Conservation (phyloP, 2,113 vertebrate genomes). For the Actenoides hombroni region DNA sequence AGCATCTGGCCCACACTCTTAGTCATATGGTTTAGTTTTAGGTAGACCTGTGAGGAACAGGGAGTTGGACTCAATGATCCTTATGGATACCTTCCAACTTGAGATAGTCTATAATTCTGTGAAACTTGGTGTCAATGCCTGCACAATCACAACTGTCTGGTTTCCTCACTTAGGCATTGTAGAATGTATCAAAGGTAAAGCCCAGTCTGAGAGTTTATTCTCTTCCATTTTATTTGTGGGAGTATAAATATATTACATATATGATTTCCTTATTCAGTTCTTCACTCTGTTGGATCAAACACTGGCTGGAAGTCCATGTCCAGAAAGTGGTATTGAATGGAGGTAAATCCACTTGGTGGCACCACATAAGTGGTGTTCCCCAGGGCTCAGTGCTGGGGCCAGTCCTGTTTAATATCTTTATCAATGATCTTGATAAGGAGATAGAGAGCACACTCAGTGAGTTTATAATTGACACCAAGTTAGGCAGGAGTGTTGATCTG, state of each 20-base stretch:
- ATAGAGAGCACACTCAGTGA: too few relatives aligned
- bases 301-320: too few relatives aligned
- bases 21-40: not conserved
- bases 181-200: not conserved
- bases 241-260: not conserved
- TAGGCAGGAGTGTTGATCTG: too few relatives aligned
- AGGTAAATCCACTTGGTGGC: too few relatives aligned
- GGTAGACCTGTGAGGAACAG: not conserved
- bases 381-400: too few relatives aligned
- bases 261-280: not conserved
- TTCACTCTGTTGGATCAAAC: too few relatives aligned
- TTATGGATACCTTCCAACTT: not conserved
- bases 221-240: not conserved
- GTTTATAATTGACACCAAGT: too few relatives aligned
- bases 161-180: not conserved
- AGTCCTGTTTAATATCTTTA: too few relatives aligned
- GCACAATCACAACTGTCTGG: not conserved
- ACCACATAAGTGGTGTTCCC: too few relatives aligned
- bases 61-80: not conserved
- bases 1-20: accelerated
- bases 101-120: not conserved
- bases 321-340: too few relatives aligned
- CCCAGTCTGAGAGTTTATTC: not conserved
- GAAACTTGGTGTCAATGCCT: not conserved
- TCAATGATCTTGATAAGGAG: too few relatives aligned